Evolutionary conservation across 2,888 invertebrate genomes (phyloP).

Genomic region (Coenonympha glycerion): DNA sequence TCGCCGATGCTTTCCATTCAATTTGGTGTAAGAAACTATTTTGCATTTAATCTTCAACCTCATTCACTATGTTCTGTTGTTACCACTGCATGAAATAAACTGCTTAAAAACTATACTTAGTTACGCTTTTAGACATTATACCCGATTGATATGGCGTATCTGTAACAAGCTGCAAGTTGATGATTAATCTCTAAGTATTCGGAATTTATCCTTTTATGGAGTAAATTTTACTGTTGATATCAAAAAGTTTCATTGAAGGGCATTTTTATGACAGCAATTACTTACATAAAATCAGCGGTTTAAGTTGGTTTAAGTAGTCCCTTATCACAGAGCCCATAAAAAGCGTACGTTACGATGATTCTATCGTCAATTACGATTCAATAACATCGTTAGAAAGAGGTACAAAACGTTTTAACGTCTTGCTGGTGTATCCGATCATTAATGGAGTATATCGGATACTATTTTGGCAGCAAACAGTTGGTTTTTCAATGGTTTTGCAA

Average conservation of each 20-base stretch:
- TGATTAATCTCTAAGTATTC: too few relatives aligned
- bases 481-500: conserved; percentile 61
- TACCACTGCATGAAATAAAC: conserved; percentile 20
- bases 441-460: conserved; percentile 28
- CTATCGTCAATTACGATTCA: not conserved
- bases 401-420: not conserved
- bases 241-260: too few relatives aligned
- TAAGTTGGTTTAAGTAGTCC: not conserved
- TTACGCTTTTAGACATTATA: conserved; percentile 11
- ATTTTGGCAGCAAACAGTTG: conserved; percentile 48
- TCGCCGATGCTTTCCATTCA: not conserved
- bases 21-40: conserved; percentile 7
- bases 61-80: conserved; percentile 12
- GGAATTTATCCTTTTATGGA: too few relatives aligned
- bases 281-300: not conserved
- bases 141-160: too few relatives aligned
- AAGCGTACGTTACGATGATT: not conserved
- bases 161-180: too few relatives aligned
- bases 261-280: too few relatives aligned
- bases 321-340: not conserved
- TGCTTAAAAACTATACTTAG: conserved; percentile 14
- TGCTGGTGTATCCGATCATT: conserved; percentile 13
- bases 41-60: conserved; percentile 9
- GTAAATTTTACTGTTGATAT: too few relatives aligned
- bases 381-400: not conserved